phyloP scores from a whole-genome alignment of 2,797 vertebrate species.

The Microchirus variegatus region DNA sequence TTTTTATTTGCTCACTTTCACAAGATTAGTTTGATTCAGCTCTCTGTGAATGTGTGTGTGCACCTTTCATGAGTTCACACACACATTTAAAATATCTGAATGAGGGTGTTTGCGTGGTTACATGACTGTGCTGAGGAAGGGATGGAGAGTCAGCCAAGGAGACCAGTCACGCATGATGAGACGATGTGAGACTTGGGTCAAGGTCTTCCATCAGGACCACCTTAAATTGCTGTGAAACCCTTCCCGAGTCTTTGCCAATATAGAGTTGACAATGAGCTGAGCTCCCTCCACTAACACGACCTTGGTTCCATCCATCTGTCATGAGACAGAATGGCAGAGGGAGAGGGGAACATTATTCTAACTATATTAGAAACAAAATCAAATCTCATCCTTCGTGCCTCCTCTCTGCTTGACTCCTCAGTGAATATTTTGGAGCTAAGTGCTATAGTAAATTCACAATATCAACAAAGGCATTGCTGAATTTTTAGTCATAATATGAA shows the following conservation, averaged over 20 bases:
- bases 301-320: constrained; percentile 72
- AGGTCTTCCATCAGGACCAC: constrained; percentile 60
- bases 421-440: constrained; percentile 19
- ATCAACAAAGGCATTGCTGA: constrained; percentile 8
- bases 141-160: constrained; percentile 36
- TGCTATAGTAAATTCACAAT: constrained; percentile 4
- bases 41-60: too few species aligned
- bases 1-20: too few species aligned
- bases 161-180: constrained; percentile 49
- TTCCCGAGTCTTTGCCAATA: constrained; percentile 34
- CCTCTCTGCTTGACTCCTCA: constrained; percentile 5
- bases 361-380: too few species aligned
- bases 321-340: constrained; percentile 54
- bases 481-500: not conserved
- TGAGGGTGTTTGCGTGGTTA: not conserved
- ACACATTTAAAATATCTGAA: too few species aligned
- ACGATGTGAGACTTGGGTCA: constrained; percentile 62
- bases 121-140: constrained; percentile 18
- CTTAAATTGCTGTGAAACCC: constrained; percentile 52
- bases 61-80: too few species aligned
- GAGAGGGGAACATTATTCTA: too few species aligned
- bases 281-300: constrained; percentile 52
- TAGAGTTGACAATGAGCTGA: constrained; percentile 23
- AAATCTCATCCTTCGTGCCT: constrained; percentile 13
- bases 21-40: too few species aligned